Percentiles rank a stretch among this genome's conserved stretches.
Evolutionary conservation across 1,140 invertebrate species (phyloP).

Genomic region (Cherax destructor): DNA sequence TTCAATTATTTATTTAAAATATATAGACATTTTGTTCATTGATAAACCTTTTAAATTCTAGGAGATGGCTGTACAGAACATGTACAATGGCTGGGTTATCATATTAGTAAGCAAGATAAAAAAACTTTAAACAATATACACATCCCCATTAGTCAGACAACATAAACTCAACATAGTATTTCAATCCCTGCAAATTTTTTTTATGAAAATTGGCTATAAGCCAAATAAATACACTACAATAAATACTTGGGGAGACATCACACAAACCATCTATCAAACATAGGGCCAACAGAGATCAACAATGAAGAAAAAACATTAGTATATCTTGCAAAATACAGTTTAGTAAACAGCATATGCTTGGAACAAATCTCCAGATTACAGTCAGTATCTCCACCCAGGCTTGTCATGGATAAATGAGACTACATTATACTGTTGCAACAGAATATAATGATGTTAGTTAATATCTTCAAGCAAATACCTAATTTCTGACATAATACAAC

Average conservation of each 20-base stretch:
- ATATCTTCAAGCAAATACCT: neutral
- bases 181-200: constrained; percentile 32
- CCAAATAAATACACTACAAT: constrained; percentile 41
- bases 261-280: constrained; percentile 43
- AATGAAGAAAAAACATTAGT: neutral
- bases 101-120: constrained; percentile 51
- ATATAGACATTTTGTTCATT: constrained; percentile 62
- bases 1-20: constrained; percentile 59
- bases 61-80: constrained; percentile 48
- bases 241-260: constrained; percentile 29
- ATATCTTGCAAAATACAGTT: neutral
- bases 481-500: neutral
- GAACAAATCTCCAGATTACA: neutral
- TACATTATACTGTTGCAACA: neutral
- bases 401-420: neutral
- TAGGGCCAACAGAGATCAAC: constrained; percentile 15
- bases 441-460: neutral
- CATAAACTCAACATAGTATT: constrained; percentile 13
- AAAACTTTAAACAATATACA: constrained; percentile 38
- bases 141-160: constrained; percentile 44
- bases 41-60: constrained; percentile 58
- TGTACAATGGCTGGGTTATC: constrained; percentile 39
- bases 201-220: constrained; percentile 17
- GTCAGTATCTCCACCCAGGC: neutral
- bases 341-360: neutral